Evolutionary conservation across 2,113 vertebrate genomes (phyloP), one percentile per base, ranked within the genome.

Genomic region (Acanthisitta chloris): DNA sequence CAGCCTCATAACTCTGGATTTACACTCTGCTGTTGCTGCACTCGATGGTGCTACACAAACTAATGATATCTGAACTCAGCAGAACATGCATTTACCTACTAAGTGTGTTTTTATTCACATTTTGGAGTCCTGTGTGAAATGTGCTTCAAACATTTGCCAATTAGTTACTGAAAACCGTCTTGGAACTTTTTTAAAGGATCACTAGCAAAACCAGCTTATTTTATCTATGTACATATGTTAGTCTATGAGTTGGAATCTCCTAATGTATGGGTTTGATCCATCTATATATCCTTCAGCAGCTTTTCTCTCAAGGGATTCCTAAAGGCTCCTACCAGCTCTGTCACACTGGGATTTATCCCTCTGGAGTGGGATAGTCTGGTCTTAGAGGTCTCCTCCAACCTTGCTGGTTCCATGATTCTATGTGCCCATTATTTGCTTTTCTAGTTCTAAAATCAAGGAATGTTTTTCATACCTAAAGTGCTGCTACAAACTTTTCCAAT

Each of bases 381-480:
- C n/a, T n/a, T n/a, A n/a, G n/a, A n/a, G n/a, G n/a, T n/a, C n/a
- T n/a, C n/a, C n/a, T n/a, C n/a, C n/a, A n/a, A n/a, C n/a, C n/a
- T n/a, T n/a, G n/a, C n/a, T n/a, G n/a, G n/a, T n/a, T n/a, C n/a
- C n/a, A n/a, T n/a, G n/a, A n/a, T n/a, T n/a, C n/a, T n/a, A 10
- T 0, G 4, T 8, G 4, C 9, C 24, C 4, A 0, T 67, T 79
- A 29, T 15, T 71, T 42, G 2, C 29, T 62, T 73, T 77, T 46
- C 38, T 51, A 14, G 15, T 83, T 84, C 67, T 57, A 42, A 77
- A 79, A 62, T 7, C 15, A 21, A 74, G 40, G 28, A 8, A 17
- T 2, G 8, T 7, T 88, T 57, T 25, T 57, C 62, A n/a, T 18
- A 61, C 5, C 14, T 12, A 9, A 66, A 62, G 7, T 6, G 4